Percentiles rank a stretch among this genome's conserved stretches.
These are phyloP conservation scores for Coranthus polyacanthus DNA, from an alignment of 2,797 vertebrate genomes.

Conservation along the genomic window DNA sequence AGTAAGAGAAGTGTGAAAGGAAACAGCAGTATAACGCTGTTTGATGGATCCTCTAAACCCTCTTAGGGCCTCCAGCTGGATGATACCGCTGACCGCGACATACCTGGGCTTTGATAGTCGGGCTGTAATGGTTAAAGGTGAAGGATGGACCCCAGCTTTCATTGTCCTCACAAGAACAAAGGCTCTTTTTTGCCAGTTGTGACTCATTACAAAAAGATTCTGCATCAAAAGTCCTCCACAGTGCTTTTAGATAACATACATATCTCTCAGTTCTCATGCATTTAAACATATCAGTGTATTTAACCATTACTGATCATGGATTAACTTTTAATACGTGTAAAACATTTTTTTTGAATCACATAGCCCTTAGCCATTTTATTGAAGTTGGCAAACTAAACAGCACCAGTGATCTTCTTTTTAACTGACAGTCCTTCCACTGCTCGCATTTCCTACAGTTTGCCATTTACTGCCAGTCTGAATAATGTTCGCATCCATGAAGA, in stretches of 20 bases:
- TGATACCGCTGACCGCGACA: slow-evolving; percentile 52
- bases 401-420: slow-evolving; percentile 21
- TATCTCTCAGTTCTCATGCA: slow-evolving; percentile 8
- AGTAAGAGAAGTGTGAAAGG: slow-evolving; percentile 11
- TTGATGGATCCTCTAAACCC: slow-evolving; percentile 26
- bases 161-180: slow-evolving; percentile 72
- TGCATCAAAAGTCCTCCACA: slow-evolving; percentile 56
- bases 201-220: slow-evolving; percentile 53
- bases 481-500: slow-evolving; percentile 40
- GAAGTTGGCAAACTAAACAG: slow-evolving; percentile 16
- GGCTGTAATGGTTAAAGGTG: slow-evolving; percentile 54
- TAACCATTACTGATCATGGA: slow-evolving; percentile 12
- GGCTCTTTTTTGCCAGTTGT: slow-evolving; percentile 44
- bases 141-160: slow-evolving; percentile 60
- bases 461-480: slow-evolving; percentile 39
- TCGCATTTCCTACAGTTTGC: slow-evolving; percentile 19
- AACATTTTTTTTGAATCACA: background rate
- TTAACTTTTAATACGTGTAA: slow-evolving; percentile 8
- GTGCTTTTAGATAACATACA: slow-evolving; percentile 15
- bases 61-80: slow-evolving; percentile 50
- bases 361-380: background rate
- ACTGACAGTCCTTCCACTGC: slow-evolving; percentile 10
- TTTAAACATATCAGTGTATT: slow-evolving; percentile 4
- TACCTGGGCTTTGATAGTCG: slow-evolving; percentile 65
- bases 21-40: slow-evolving; percentile 19